Conservation (phyloP, 2,888 invertebrate genomes). For the Thyatira batis region DNA sequence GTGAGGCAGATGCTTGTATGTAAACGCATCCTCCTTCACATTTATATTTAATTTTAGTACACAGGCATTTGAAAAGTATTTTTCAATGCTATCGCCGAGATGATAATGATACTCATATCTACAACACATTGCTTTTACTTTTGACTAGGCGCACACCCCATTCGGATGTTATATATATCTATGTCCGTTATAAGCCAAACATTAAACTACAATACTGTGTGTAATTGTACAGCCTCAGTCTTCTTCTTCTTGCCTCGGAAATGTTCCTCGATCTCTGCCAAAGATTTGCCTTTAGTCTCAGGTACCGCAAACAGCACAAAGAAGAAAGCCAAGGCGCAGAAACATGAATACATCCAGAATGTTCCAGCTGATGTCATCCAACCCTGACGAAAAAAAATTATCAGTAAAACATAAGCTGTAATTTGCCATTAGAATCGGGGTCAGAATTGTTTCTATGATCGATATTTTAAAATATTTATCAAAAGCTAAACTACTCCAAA, state of each 20-base stretch:
- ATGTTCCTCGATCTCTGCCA: constrained; percentile 84
- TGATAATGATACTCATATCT: no score
- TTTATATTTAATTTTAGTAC: no score
- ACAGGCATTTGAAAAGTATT: no score
- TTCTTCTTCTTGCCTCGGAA: constrained; percentile 64
- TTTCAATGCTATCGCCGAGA: no score
- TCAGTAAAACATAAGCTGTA: background rate
- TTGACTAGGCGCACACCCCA: background rate
- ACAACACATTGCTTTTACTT: no score
- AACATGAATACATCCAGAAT: constrained; percentile 80
- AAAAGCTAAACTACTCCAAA: no score
- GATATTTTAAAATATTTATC: no score
- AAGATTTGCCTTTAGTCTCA: constrained; percentile 87
- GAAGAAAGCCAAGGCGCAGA: constrained; percentile 75
- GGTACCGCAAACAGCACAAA: constrained; percentile 82
- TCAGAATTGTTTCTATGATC: no score
- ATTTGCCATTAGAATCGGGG: background rate
- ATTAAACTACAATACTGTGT: constrained; percentile 20
- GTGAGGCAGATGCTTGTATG: no score
- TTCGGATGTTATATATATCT: background rate
- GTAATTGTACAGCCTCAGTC: constrained; percentile 44
- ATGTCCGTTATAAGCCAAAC: background rate
- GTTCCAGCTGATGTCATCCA: constrained; percentile 78
- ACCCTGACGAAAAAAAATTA: constrained; percentile 37
- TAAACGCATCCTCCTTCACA: no score